Percentiles rank a stretch among this genome's conserved stretches.
Conservation (phyloP, 2,888 invertebrate genomes). For the Colostygia pectinataria region DNA sequence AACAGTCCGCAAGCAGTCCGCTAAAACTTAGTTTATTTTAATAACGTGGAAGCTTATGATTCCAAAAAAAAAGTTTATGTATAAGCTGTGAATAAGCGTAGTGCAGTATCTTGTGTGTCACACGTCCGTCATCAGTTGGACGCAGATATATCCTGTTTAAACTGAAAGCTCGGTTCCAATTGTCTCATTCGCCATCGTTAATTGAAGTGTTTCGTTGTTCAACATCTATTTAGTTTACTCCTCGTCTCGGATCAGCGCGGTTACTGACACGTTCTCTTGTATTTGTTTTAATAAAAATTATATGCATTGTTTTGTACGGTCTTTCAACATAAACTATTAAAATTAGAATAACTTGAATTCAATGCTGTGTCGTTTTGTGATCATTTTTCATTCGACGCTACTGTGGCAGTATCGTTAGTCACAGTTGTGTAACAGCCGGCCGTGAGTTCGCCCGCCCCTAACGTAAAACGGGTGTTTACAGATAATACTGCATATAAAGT, state of each 20-base stretch:
- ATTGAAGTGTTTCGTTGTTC: slow-evolving; percentile 58
- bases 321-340: slow-evolving; percentile 7
- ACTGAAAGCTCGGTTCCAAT: slow-evolving; percentile 68
- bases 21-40: too few species aligned
- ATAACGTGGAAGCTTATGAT: too few species aligned
- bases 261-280: slow-evolving; percentile 22
- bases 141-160: slow-evolving; percentile 78
- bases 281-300: slow-evolving; percentile 22
- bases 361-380: slow-evolving; percentile 36
- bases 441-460: slow-evolving; percentile 63
- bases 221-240: slow-evolving; percentile 57
- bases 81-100: slow-evolving; percentile 5
- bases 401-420: slow-evolving; percentile 47
- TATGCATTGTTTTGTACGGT: slow-evolving; percentile 13
- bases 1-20: slow-evolving; percentile 6
- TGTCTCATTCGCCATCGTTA: slow-evolving; percentile 66
- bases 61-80: slow-evolving; percentile 4
- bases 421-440: slow-evolving; percentile 71
- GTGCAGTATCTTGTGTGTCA: slow-evolving; percentile 18
- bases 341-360: slow-evolving; percentile 28
- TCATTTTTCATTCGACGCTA: slow-evolving; percentile 32
- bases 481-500: slow-evolving; percentile 30
- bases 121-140: slow-evolving; percentile 45
- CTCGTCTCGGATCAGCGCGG: slow-evolving; percentile 42
- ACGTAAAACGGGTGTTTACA: slow-evolving; percentile 39